Percentiles rank a stretch among this genome's conserved stretches.
Evolutionary conservation across 37 sponge, comb jelly and placozoan species (phyloP).

Genomic region (Agelas oroides): DNA sequence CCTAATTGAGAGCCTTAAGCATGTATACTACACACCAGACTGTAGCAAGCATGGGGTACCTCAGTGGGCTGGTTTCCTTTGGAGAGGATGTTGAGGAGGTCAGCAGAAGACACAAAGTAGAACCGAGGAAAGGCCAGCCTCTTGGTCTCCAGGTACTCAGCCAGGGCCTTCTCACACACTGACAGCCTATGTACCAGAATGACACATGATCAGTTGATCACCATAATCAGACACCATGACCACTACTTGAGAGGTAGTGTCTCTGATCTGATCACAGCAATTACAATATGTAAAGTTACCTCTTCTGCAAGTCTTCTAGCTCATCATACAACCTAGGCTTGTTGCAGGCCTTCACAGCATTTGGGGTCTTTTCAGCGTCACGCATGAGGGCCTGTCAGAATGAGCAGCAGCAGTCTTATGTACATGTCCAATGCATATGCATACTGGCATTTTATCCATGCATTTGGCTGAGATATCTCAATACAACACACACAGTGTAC

Average conservation of each 20-base stretch:
- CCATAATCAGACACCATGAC: not conserved
- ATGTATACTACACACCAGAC: not conserved
- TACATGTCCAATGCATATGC: no score
- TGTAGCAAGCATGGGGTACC: no score
- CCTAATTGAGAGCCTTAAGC: not conserved
- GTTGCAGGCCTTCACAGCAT: conserved; percentile 96
- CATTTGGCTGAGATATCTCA: no score
- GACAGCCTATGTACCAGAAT: conserved; percentile 50
- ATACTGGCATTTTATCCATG: no score
- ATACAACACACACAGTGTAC: not conserved
- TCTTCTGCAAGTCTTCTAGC: conserved; percentile 90
- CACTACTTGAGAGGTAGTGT: not conserved
- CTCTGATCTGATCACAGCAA: not conserved
- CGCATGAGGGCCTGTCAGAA: conserved; percentile 70
- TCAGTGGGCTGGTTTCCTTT: conserved; percentile 95
- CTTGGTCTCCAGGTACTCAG: conserved; percentile 99
- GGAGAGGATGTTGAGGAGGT: conserved; percentile 96
- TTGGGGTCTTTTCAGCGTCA: conserved; percentile 93
- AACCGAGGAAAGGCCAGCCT: conserved; percentile 99
- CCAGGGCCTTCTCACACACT: conserved; percentile 98
- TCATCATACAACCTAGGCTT: conserved; percentile 83
- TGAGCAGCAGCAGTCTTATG: no score
- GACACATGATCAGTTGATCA: no score
- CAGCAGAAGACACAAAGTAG: conserved; percentile 98
- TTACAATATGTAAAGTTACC: conserved; percentile 27